Evolutionary conservation across 2,797 vertebrate species (phyloP), one percentile per base, ranked within the genome.

Genomic region (Crenichthys baileyi): DNA sequence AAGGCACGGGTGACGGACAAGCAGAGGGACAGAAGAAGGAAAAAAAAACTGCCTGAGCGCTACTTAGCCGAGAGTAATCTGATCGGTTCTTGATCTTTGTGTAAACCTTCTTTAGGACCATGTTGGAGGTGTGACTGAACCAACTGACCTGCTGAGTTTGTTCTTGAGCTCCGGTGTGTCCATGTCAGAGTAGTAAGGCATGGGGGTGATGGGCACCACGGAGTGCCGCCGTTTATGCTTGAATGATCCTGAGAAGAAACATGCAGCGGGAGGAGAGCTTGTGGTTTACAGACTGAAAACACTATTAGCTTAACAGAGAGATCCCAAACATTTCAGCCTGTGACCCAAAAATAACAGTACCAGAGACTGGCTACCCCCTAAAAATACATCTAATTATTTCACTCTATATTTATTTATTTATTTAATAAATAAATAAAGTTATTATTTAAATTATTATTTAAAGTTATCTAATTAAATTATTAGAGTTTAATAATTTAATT

Each of bases 81-180:
- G 82, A 90, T 81, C 41, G 29, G 31, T 78, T 83, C 36, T 20
- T 53, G 70, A 39, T 41, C 36, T 18, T 56, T 63, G 16, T 29
- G 73, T 48, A 26, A 36, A 48, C 41, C 39, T 3, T 60, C 46
- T 56, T 41, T 76, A 31, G 31, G 0, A 24, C 58, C n/a, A 4
- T 41, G 80, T 36, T 75, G 31, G 55, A 70, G 41, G 72, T 20
- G 55, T 39, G 46, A 72, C 65, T 11, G 70, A 67, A 83, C 63
- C 18, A 2, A 80, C 95, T 88, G 18, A 99, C 98, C 96, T 97
- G 88, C 94, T 95, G 88, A 99, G 93, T 83, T 96, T 97, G 87
- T 95, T 97, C 95, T 97, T 99, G 73, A 99, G 96, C 51, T 97
- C 94, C 0, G 98, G 98, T 0, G 98, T 99, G 90, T 98, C 97